These are phyloP conservation scores for Odontamblyopus lacepedii DNA, from an alignment of 2,797 vertebrate genomes.

Conservation along the genomic window DNA sequence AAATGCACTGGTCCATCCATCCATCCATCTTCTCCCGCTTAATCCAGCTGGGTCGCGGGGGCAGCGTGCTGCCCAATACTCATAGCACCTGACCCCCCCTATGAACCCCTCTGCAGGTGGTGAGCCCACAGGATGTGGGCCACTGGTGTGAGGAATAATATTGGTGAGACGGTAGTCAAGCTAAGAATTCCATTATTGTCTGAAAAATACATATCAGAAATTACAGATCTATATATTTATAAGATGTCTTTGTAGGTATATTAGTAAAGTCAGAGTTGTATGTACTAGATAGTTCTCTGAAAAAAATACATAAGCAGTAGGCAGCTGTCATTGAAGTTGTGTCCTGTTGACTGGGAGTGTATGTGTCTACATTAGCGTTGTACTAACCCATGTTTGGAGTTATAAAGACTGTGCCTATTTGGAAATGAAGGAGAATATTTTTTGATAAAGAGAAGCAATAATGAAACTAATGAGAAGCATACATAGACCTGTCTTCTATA, in stretches of 20 bases:
- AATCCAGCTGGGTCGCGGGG: no score
- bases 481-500: constrained; percentile 29
- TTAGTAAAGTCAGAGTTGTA: constrained; percentile 57
- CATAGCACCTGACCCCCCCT: no score
- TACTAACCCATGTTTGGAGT: constrained; percentile 45
- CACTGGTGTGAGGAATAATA: neutral
- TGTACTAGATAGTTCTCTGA: constrained; percentile 45
- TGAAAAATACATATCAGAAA: constrained; percentile 60
- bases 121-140: no score
- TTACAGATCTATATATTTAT: constrained; percentile 66
- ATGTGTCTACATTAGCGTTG: constrained; percentile 32
- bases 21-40: no score
- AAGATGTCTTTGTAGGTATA: constrained; percentile 63
- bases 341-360: constrained; percentile 29
- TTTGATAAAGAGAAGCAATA: constrained; percentile 72
- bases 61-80: no score
- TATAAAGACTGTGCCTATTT: constrained; percentile 65
- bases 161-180: constrained; percentile 18
- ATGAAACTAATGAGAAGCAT: constrained; percentile 60
- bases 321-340: constrained; percentile 59
- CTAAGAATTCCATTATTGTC: constrained; percentile 59
- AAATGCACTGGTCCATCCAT: no score
- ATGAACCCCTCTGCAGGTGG: no score
- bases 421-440: constrained; percentile 25
- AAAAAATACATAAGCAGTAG: constrained; percentile 52